Conservation (phyloP, 2,888 invertebrate species). For the Cataglyphis cursor region DNA sequence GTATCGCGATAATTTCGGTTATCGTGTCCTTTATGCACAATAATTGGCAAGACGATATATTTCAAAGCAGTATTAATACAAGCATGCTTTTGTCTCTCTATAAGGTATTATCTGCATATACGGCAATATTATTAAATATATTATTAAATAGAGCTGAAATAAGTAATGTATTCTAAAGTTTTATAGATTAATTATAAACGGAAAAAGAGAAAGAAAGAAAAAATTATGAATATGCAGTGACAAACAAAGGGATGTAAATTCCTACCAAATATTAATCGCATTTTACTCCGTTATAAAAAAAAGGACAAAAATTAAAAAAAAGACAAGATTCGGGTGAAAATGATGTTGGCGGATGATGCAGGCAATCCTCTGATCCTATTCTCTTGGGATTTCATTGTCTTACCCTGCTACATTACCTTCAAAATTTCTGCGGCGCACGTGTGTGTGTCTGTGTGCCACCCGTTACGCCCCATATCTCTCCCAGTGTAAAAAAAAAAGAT, state of each 20-base stretch:
- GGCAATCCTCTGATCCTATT: conserved; percentile 75
- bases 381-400: conserved; percentile 75
- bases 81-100: not conserved
- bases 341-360: conserved; percentile 26
- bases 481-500: conserved; percentile 36
- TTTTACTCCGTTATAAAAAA: conserved; percentile 68
- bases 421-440: conserved; percentile 64
- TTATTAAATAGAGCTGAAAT: conserved; percentile 57
- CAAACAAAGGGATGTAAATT: conserved; percentile 73
- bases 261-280: conserved; percentile 70
- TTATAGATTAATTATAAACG: conserved; percentile 75
- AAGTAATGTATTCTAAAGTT: conserved; percentile 64
- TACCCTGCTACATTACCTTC: conserved; percentile 68
- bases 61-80: not conserved
- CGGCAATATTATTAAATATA: not conserved
- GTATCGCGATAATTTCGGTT: conserved; percentile 21
- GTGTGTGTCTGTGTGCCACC: conserved; percentile 47
- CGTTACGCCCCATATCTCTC: conserved; percentile 35
- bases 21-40: conserved; percentile 3
- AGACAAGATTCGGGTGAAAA: not conserved
- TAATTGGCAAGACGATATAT: conserved; percentile 15
- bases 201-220: conserved; percentile 31
- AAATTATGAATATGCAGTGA: conserved; percentile 59
- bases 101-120: not conserved
- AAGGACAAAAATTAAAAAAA: conserved; percentile 59